A percentile compares a stretch with the other conserved stretches of the same genome.
Evolutionary conservation across 1,140 invertebrate species (phyloP).

Genomic region (honey bee (Apis mellifera)): Amel_HAv3.1 CM009934.2:3619001-3619500

Average conservation of each 20-base stretch:
- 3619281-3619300: too few species aligned
- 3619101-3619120: constrained; percentile 27
- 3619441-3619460: constrained; percentile 47
- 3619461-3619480: constrained; percentile 40
- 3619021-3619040: constrained; percentile 42
- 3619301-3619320: background rate
- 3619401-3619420: constrained; percentile 52
- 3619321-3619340: constrained; percentile 31
- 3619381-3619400: constrained; percentile 52
- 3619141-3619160: background rate
- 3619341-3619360: constrained; percentile 16
- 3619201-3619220: background rate
- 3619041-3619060: constrained; percentile 41
- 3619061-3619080: constrained; percentile 32
- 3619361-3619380: constrained; percentile 36
- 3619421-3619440: constrained; percentile 48
- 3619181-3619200: background rate
- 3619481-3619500: background rate
- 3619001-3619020: constrained; percentile 37
- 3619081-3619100: constrained; percentile 30
- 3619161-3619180: too few species aligned
- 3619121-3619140: constrained; percentile 11
- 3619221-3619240: background rate
- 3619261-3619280: too few species aligned
- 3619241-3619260: too few species aligned